These are phyloP conservation scores for Eublepharis macularius DNA, from an alignment of 2,113 vertebrate species.

Conservation along the genomic window DNA sequence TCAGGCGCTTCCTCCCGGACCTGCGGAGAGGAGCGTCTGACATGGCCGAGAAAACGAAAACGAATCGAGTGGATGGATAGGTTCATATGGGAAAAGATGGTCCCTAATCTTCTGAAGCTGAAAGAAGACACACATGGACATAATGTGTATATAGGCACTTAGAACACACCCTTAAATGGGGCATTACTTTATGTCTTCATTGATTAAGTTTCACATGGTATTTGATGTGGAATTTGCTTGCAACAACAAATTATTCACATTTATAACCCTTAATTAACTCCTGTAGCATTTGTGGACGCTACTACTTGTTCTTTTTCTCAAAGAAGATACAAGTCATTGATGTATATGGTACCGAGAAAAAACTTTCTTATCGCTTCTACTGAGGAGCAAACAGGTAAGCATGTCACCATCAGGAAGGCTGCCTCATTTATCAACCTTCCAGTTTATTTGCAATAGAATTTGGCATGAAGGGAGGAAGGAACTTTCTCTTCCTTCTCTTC, in stretches of 20 bases:
- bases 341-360: neutral
- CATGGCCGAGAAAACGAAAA: too few relatives aligned
- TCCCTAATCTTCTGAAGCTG: too few relatives aligned
- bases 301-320: neutral
- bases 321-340: neutral
- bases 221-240: neutral
- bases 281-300: neutral
- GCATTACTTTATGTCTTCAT: neutral
- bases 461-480: neutral
- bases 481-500: neutral
- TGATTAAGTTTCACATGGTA: neutral
- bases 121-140: neutral
- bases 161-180: neutral
- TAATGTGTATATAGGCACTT: neutral
- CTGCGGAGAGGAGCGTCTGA: too few relatives aligned
- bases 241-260: neutral
- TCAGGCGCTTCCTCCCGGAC: too few relatives aligned
- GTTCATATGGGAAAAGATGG: too few relatives aligned
- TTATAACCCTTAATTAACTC: neutral
- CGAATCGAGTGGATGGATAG: too few relatives aligned
- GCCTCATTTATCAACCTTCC: neutral
- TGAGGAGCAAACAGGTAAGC: neutral
- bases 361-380: neutral
- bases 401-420: neutral
- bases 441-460: neutral